phyloP scores from a whole-genome alignment of 2,888 invertebrate genomes.

The Dinocampus coccinellae region DNA sequence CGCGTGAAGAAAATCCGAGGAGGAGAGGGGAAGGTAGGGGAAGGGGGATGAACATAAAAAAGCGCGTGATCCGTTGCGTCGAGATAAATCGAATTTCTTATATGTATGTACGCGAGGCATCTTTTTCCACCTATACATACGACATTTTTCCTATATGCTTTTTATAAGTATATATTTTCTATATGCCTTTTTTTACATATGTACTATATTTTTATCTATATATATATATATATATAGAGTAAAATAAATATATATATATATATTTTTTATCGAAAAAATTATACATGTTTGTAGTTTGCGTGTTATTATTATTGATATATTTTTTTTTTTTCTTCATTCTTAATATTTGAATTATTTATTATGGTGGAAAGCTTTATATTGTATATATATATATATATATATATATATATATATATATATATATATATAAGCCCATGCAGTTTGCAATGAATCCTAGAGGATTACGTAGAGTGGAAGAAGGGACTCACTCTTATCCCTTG shows the following conservation, averaged over 20 bases:
- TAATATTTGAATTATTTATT: not conserved
- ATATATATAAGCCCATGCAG: not conserved
- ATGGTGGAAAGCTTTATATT: not conserved
- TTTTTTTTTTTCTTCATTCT: not conserved
- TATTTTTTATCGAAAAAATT: no score
- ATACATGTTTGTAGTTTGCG: not conserved
- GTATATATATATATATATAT: not conserved
- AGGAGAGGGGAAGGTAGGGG: slow-evolving; percentile 8
- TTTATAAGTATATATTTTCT: not conserved
- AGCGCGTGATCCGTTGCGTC: slow-evolving; percentile 29
- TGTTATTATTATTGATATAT: not conserved
- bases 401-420: not conserved
- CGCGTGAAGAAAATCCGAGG: slow-evolving; percentile 24
- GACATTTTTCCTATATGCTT: not conserved
- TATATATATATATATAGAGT: not conserved
- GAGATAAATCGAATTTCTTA: slow-evolving; percentile 35
- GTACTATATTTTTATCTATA: not conserved
- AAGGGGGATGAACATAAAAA: slow-evolving; percentile 19
- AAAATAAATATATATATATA: no score
- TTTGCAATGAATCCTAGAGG: slow-evolving; percentile 14
- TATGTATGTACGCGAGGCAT: slow-evolving; percentile 12
- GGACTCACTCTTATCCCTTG: slow-evolving; percentile 18
- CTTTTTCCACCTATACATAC: not conserved
- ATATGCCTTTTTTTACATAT: not conserved
- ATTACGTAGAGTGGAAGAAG: slow-evolving; percentile 3